phyloP scores from a whole-genome alignment of 2,797 vertebrate genomes.

The Spinus pinus region DNA sequence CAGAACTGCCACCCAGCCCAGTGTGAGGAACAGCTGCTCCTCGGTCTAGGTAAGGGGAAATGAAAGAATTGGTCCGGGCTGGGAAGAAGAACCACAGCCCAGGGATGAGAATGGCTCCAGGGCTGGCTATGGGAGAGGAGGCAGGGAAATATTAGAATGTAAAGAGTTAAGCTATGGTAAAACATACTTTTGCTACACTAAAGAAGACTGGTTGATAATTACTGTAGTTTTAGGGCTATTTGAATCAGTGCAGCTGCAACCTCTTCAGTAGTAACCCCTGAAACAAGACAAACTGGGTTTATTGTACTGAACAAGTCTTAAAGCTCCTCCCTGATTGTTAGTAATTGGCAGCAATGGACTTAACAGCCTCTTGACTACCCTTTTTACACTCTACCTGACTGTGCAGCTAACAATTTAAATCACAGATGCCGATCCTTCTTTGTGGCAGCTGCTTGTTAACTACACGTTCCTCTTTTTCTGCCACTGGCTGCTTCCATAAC shows the following conservation, averaged over 20 bases:
- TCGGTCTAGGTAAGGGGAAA: not conserved
- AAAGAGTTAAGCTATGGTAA: slow-evolving; percentile 87
- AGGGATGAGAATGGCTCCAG: not conserved
- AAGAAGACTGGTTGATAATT: slow-evolving; percentile 95
- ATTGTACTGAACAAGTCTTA: slow-evolving; percentile 94
- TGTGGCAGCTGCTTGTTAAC: slow-evolving; percentile 88
- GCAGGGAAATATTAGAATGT: slow-evolving; percentile 66
- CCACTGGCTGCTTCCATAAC: slow-evolving; percentile 71
- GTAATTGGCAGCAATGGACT: slow-evolving; percentile 94
- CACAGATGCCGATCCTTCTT: slow-evolving; percentile 80
- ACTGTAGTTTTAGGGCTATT: slow-evolving; percentile 87
- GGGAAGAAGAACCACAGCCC: not conserved
- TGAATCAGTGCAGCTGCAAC: slow-evolving; percentile 97
- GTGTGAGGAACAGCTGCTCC: not conserved
- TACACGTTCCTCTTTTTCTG: slow-evolving; percentile 70
- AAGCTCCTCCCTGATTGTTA: slow-evolving; percentile 91
- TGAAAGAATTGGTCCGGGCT: not conserved
- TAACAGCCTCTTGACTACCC: slow-evolving; percentile 95
- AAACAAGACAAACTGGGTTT: slow-evolving; percentile 89
- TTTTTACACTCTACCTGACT: slow-evolving; percentile 92
- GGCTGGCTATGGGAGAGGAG: not conserved
- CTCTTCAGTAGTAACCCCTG: slow-evolving; percentile 96
- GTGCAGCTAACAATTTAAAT: slow-evolving; percentile 90
- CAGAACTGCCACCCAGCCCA: not conserved
- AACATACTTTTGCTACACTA: slow-evolving; percentile 85